These are phyloP conservation scores for Lampris megalopsis DNA, from an alignment of 2,113 vertebrate species.

Conservation along the genomic window DNA sequence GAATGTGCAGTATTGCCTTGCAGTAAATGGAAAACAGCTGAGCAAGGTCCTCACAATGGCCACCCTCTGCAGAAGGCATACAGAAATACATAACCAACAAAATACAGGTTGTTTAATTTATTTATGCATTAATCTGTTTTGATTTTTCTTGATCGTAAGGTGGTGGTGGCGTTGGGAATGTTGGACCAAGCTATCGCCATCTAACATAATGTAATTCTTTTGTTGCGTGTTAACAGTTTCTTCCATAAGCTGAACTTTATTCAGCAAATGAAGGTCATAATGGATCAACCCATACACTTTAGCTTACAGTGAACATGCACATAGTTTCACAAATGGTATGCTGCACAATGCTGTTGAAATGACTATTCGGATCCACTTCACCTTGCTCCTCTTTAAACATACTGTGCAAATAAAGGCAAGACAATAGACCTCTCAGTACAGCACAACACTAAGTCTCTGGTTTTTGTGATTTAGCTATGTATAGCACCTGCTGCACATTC, in stretches of 20 bases:
- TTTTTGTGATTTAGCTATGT: not conserved
- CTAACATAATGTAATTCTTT: not conserved
- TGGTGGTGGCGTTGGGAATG: no score
- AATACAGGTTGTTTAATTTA: not conserved
- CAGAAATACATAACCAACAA: conserved; percentile 28
- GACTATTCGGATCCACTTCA: not conserved
- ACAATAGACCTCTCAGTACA: not conserved
- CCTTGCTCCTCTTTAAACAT: not conserved
- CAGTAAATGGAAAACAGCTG: not conserved
- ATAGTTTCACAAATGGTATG: no score
- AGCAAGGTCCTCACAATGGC: not conserved
- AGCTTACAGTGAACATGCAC: no score
- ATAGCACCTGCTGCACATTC: no score
- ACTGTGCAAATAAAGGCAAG: not conserved
- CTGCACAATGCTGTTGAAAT: not conserved
- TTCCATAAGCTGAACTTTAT: conserved; percentile 20
- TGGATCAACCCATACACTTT: not conserved
- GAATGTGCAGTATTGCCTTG: conserved; percentile 4
- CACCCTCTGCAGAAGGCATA: conserved; percentile 33
- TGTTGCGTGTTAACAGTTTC: not conserved
- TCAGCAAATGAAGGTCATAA: conserved; percentile 10
- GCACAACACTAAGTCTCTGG: not conserved
- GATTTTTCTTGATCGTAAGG: not conserved
- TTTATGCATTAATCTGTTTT: conserved; percentile 14
- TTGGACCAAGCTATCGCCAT: not conserved